Evolutionary conservation across 1,140 invertebrate genomes (phyloP).

Genomic region (Cryptotermes secundus): DNA sequence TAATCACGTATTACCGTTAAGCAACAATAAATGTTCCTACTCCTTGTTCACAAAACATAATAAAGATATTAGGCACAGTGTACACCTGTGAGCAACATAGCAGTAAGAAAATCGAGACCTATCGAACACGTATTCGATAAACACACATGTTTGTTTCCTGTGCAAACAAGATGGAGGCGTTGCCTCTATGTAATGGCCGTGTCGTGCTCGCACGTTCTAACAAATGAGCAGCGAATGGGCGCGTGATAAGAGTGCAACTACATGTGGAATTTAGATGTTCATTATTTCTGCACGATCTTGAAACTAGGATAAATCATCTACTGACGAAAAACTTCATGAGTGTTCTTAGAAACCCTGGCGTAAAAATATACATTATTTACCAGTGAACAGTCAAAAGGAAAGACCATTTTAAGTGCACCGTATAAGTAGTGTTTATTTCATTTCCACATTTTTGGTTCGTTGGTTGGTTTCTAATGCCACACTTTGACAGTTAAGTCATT

Average conservation of each 20-base stretch:
- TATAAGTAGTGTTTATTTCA: too few relatives aligned
- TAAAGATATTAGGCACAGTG: background rate
- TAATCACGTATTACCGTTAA: too few relatives aligned
- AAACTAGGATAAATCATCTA: background rate
- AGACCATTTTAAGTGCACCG: too few relatives aligned
- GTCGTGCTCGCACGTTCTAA: background rate
- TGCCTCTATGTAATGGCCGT: background rate
- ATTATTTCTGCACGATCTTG: slow-evolving; percentile 8
- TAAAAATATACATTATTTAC: too few relatives aligned
- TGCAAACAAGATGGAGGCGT: background rate
- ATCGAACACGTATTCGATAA: background rate
- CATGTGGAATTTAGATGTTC: background rate
- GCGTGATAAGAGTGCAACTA: background rate
- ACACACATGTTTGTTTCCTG: background rate
- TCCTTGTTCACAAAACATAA: background rate
- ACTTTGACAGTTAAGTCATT: too few relatives aligned
- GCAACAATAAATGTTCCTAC: too few relatives aligned
- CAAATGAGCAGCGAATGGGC: background rate
- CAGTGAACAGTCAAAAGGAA: too few relatives aligned
- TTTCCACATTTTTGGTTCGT: too few relatives aligned
- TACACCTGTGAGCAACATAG: background rate
- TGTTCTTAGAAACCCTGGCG: too few relatives aligned
- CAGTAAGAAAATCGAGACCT: background rate
- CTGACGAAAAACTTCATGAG: background rate
- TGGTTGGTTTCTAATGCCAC: too few relatives aligned